A percentile compares a stretch with the other conserved stretches of the same genome.
phyloP scores from a whole-genome alignment of 1,140 invertebrate species.

The Bombus pascuorum region DNA sequence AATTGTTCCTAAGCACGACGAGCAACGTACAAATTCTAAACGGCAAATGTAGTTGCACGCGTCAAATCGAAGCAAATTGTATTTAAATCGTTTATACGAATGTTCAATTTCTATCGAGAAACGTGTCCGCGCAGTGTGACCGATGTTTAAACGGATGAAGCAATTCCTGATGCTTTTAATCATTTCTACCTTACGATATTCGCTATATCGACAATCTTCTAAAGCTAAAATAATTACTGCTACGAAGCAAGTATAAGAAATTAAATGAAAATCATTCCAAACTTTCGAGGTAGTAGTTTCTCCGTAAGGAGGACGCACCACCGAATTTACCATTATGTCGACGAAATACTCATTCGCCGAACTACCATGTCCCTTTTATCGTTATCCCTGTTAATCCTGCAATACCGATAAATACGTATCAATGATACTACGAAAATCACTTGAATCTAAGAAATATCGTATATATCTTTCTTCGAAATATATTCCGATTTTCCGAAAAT shows the following conservation, averaged over 20 bases:
- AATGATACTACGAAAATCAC: neutral
- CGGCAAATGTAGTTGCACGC: neutral
- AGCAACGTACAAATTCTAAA: no score
- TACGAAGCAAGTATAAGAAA: neutral
- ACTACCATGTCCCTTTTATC: neutral
- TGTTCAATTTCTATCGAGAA: neutral
- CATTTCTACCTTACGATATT: neutral
- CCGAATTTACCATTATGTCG: neutral
- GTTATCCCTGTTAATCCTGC: neutral
- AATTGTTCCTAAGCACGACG: neutral
- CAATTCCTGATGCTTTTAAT: neutral
- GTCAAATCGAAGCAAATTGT: no score
- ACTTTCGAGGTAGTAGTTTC: slow-evolving; percentile 1
- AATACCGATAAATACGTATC: neutral
- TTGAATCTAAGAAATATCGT: neutral
- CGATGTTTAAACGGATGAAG: neutral
- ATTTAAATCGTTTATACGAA: neutral
- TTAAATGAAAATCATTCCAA: slow-evolving; percentile 2
- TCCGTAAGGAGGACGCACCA: neutral
- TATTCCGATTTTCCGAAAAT: neutral
- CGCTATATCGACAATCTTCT: no score
- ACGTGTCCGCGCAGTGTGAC: no score
- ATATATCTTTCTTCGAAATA: neutral
- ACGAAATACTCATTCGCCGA: neutral
- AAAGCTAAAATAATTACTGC: neutral